Conservation (phyloP, 2,888 invertebrate genomes). For the Dione juno region DNA sequence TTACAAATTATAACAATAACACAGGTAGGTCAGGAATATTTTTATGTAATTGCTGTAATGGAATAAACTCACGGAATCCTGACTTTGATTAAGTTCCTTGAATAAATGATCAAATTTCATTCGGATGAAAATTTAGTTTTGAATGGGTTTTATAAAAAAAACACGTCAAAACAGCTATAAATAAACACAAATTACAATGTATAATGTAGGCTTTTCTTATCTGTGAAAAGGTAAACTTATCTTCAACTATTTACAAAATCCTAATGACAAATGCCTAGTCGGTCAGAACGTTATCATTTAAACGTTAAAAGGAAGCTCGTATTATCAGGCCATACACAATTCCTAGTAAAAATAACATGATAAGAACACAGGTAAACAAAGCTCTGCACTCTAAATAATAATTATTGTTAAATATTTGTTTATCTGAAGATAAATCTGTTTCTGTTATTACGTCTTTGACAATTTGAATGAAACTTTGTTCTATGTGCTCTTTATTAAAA, state of each 20-base stretch:
- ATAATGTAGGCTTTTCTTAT: not conserved
- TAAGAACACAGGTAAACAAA: slow-evolving; percentile 32
- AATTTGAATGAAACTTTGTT: no score
- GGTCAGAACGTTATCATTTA: slow-evolving; percentile 4
- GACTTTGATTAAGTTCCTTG: no score
- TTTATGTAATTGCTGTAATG: not conserved
- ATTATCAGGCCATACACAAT: slow-evolving; percentile 10
- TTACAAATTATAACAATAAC: slow-evolving; percentile 1
- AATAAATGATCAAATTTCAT: not conserved
- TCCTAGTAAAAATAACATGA: slow-evolving; percentile 25
- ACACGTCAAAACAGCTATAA: not conserved
- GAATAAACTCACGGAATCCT: no score
- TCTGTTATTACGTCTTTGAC: not conserved
- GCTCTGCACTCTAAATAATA: slow-evolving; percentile 7
- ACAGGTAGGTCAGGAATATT: not conserved
- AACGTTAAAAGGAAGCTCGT: slow-evolving; percentile 18
- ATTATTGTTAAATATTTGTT: slow-evolving; percentile 23
- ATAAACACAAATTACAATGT: not conserved
- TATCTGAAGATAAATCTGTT: no score
- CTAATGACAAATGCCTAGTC: not conserved
- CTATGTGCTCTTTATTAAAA: no score
- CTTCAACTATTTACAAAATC: not conserved
- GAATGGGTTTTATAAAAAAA: not conserved
- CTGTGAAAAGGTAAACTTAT: not conserved
- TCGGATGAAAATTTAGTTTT: not conserved